Evolutionary conservation across 1,140 invertebrate species (phyloP), one percentile per base, ranked within the genome.

Genomic region (Heliconius melpomene): DNA sequence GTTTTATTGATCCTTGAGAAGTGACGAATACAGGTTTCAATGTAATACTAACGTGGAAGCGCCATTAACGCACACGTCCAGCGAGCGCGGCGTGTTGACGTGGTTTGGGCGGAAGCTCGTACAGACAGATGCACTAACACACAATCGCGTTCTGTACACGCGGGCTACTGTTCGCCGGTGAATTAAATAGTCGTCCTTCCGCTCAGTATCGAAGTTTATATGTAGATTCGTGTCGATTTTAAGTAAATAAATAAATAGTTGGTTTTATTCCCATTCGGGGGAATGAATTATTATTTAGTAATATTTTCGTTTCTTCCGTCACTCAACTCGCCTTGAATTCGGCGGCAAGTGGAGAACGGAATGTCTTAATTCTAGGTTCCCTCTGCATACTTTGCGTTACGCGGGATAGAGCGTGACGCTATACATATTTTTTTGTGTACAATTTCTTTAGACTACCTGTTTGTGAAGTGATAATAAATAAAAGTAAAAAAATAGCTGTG

Each of bases 61-160:
- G 13, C 26, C 26, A 29, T 29, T 11, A 26, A 66, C 60, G 26
- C 60, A 66, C 60, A 66, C 26, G 26, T 29, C 57, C 26, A 26
- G 23, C 20, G 54, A 57, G 5, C n/a, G n/a, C 54, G n/a, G 13
- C 23, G 23, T 66, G 23, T 66, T 23, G 26, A 66, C 16, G 13
- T 66, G 23, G 29, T 66, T 40, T 75, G 20, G 79, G 75, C 81
- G 81, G 81, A 82, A 77, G 78, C 74, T 54, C 32, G 71, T 23
- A 77, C 74, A 40, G 38, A 77, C 74, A 40, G 38, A 66, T 36
- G 77, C 70, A 84, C 84, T 83, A 86, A 74, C 83, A 86, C 83
- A 86, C 85, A 86, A 84, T 84, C 77, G 80, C 82, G 83, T 84
- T 84, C 83, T 78, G 46, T 74, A 29, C 74, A 54, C 38, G 71